These are phyloP conservation scores for Chaitophorus viminalis DNA, from an alignment of 2,888 invertebrate genomes.

Conservation along the genomic window DNA sequence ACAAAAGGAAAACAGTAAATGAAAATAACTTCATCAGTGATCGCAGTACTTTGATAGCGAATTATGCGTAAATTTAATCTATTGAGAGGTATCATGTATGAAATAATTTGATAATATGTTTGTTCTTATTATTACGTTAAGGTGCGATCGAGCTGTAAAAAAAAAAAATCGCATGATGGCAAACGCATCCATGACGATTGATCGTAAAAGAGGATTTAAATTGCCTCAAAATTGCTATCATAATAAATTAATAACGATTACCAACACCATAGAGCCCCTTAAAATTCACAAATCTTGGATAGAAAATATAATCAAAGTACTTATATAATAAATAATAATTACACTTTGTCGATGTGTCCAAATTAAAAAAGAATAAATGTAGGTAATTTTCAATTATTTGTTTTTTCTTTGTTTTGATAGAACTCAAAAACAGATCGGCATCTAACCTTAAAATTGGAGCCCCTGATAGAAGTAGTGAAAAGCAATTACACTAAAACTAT, in stretches of 20 bases:
- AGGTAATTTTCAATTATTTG: neutral
- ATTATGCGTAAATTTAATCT: neutral
- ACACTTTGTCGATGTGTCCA: no score
- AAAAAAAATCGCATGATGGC: neutral
- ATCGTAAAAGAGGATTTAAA: neutral
- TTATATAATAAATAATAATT: no score
- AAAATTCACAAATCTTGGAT: conserved; percentile 11
- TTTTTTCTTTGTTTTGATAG: neutral
- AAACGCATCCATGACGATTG: neutral
- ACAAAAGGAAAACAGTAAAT: neutral
- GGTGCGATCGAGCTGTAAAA: neutral
- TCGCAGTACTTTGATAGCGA: neutral
- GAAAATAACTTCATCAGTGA: neutral
- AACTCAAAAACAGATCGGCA: neutral
- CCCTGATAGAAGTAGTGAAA: neutral
- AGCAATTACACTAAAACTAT: neutral
- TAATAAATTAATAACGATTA: neutral
- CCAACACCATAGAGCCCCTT: neutral
- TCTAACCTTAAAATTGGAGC: no score
- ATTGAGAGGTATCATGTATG: neutral
- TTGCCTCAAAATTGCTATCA: neutral
- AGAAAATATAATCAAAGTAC: conserved; percentile 28
- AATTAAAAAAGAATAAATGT: neutral
- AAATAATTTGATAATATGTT: neutral
- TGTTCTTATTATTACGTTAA: neutral